Evolutionary conservation across 35 echinoderm and acorn worm genomes (phyloP).

Genomic region (Eucidaris tribuloides): DNA sequence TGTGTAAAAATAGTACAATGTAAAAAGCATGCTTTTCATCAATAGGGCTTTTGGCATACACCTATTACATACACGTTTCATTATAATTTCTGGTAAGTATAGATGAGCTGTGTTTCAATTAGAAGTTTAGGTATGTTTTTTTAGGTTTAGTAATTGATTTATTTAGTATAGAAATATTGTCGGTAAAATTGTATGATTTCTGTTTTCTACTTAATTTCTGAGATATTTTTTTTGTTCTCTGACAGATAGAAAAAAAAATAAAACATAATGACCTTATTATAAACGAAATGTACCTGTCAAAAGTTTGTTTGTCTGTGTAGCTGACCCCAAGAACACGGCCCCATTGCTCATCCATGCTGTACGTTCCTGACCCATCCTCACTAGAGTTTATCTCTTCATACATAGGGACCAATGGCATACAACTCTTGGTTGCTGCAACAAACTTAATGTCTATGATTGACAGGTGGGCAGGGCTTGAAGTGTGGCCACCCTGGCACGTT

Average conservation of each 20-base stretch:
- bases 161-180: too few relatives aligned
- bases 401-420: neutral
- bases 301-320: neutral
- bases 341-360: neutral
- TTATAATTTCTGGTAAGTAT: too few relatives aligned
- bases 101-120: too few relatives aligned
- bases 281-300: neutral
- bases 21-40: too few relatives aligned
- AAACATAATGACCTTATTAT: neutral
- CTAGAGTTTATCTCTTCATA: neutral
- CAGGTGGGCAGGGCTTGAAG: neutral
- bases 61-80: too few relatives aligned
- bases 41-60: too few relatives aligned
- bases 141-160: too few relatives aligned
- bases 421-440: neutral
- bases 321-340: constrained; percentile 27
- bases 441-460: constrained; percentile 20
- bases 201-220: too few relatives aligned
- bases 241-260: neutral
- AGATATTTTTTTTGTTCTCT: too few relatives aligned
- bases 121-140: too few relatives aligned
- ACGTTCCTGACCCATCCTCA: neutral
- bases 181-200: too few relatives aligned
- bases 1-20: too few relatives aligned
- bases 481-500: neutral